phyloP scores from a whole-genome alignment of 35 echinoderm and acorn worm genomes.

The Amphiura filiformis region DNA sequence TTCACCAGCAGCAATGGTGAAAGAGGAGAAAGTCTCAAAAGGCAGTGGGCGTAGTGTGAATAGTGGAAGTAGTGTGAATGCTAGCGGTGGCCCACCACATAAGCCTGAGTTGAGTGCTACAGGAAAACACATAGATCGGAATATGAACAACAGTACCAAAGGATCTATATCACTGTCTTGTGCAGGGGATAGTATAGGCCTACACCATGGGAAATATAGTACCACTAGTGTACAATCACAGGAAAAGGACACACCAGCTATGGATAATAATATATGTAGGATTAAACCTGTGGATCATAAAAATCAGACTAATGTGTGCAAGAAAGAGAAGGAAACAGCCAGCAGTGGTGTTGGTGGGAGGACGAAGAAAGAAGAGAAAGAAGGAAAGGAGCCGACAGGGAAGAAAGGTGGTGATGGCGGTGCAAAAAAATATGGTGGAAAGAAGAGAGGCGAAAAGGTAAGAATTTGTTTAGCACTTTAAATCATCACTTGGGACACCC shows the following conservation, averaged over 20 bases:
- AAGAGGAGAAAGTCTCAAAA: neutral
- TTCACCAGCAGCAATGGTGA: neutral
- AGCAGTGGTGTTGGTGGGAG: neutral
- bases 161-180: neutral
- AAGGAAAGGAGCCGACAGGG: conserved; percentile 24
- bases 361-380: conserved; percentile 54
- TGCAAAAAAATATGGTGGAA: conserved; percentile 67
- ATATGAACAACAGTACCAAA: neutral
- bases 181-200: too few relatives aligned
- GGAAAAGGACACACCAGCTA: neutral
- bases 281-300: neutral
- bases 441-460: conserved; percentile 86
- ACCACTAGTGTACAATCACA: neutral
- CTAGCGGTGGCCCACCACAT: neutral
- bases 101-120: neutral
- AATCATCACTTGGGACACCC: too few relatives aligned
- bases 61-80: neutral
- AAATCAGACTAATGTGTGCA: neutral
- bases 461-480: conserved; percentile 11
- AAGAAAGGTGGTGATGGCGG: conserved; percentile 34
- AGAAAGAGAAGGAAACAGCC: neutral
- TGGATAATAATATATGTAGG: conserved; percentile 5
- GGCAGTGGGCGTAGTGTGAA: neutral
- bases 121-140: neutral
- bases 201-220: conserved; percentile 2